Evolutionary conservation across 2,888 invertebrate species (phyloP), one percentile per base, ranked within the genome.

Genomic region (Matsumyia berberina): DNA sequence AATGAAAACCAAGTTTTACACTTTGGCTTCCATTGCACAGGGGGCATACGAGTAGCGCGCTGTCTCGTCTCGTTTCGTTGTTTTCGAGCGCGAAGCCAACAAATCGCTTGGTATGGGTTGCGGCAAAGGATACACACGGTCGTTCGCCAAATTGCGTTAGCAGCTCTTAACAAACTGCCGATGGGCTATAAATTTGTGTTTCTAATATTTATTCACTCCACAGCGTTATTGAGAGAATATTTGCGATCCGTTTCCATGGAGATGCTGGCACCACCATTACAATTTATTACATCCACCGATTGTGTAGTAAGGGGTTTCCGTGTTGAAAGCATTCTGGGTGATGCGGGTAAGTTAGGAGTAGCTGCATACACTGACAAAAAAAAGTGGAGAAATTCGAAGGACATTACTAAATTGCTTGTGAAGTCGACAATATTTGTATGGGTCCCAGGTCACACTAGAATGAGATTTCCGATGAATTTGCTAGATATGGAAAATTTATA

Each of bases 151-250:
- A 76, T 53, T 70, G 76, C 81, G 82, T 78, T 78, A 55, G 55
- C 33, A 53, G 76, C 62, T 81, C 70, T 58, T 76, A 79, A 69
- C 73, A 83, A 73, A 83, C 78, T 73, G 83, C 73, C 73, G 73
- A 82, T 73, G 70, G 82, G 72, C 78, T 60, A 82, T 81, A 82
- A 82, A 82, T 72, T 70, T 55, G 33, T 44, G 35, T 46, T 60
- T 67, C 49, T 64, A 73, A 83, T 83, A 79, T 79, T 78, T 73
- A 73, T 72, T 72, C 72, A 82, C 78, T 82, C 64, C 39, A 55
- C 60, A 58, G 66, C 33, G 35, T 64, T 76, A 81, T 81, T 70
- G 81, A 64, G 76, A 76, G 76, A 39, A 76, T 77, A 82, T 77
- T 77, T 82, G 72, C 66, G 53, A 82, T 82, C 37, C 53, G 66